A percentile compares a stretch with the other conserved stretches of the same genome.
Evolutionary conservation across 2,797 vertebrate species (phyloP).

Genomic region (Fundulus diaphanus): DNA sequence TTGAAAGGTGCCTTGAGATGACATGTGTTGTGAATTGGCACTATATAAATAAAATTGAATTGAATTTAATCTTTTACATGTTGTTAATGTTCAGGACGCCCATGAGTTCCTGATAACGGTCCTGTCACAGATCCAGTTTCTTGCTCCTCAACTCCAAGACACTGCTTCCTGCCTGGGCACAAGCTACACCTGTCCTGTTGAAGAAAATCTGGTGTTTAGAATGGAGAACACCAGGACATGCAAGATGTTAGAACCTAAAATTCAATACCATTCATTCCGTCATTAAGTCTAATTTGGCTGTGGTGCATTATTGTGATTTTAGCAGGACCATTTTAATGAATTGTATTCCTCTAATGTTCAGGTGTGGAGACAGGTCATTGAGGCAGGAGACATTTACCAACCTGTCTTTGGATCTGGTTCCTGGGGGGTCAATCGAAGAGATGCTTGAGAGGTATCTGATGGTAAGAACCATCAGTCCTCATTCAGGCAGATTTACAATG

Average conservation of each 20-base stretch:
- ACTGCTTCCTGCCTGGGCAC: neutral
- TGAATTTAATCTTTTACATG: no score
- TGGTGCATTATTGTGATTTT: neutral
- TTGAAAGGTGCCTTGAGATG: no score
- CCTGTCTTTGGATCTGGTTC: neutral
- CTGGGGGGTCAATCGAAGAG: neutral
- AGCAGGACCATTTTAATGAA: neutral
- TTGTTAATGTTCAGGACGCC: neutral
- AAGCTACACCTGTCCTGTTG: slow-evolving; percentile 5
- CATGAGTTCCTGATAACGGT: neutral
- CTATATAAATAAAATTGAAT: no score
- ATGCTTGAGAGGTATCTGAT: neutral
- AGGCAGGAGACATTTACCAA: neutral
- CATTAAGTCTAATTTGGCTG: neutral
- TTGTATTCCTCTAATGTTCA: slow-evolving; percentile 1
- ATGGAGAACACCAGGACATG: slow-evolving; percentile 23
- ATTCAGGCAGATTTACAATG: no score
- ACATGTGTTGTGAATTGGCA: no score
- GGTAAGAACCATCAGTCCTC: neutral
- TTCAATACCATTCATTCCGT: neutral
- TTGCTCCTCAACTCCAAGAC: neutral
- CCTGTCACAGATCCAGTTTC: neutral
- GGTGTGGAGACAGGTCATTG: neutral
- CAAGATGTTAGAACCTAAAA: neutral
- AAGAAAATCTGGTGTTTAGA: neutral